A percentile compares a stretch with the other conserved stretches of the same genome.
These are phyloP conservation scores for Magallana ariakensis DNA, from an alignment of 1,140 invertebrate species.

Conservation along the genomic window DNA sequence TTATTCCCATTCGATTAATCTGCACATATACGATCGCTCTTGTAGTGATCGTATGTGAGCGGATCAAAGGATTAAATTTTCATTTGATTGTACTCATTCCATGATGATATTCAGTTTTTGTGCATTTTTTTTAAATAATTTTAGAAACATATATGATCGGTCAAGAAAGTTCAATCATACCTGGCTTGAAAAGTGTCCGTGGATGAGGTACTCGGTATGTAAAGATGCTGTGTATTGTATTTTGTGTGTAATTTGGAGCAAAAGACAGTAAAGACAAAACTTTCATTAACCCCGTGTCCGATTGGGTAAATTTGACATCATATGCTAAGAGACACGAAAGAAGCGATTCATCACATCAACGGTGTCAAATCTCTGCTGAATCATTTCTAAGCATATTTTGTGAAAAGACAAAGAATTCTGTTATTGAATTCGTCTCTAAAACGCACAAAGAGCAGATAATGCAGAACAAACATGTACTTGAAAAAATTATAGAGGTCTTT, in stretches of 20 bases:
- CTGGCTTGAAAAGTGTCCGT: background rate
- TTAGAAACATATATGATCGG: background rate
- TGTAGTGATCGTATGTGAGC: background rate
- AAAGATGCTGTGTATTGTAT: background rate
- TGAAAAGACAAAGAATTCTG: too few relatives aligned
- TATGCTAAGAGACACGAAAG: too few relatives aligned
- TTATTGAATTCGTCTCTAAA: too few relatives aligned
- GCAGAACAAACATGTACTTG: conserved; percentile 32
- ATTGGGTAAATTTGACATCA: too few relatives aligned
- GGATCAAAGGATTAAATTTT: too few relatives aligned
- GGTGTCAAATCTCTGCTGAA: too few relatives aligned
- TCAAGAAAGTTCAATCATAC: background rate
- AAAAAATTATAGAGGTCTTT: conserved; percentile 40
- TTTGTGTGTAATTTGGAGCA: background rate
- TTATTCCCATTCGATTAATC: background rate
- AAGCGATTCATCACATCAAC: too few relatives aligned
- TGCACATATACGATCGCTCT: background rate
- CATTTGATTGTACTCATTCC: too few relatives aligned
- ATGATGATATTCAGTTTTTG: background rate
- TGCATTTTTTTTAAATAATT: background rate
- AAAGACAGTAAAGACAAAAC: too few relatives aligned
- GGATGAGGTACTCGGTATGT: background rate
- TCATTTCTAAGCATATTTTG: too few relatives aligned
- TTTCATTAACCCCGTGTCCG: too few relatives aligned
- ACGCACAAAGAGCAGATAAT: too few relatives aligned